Conservation (phyloP, 2,888 invertebrate genomes). For the Pristionchus japonicus region DNA sequence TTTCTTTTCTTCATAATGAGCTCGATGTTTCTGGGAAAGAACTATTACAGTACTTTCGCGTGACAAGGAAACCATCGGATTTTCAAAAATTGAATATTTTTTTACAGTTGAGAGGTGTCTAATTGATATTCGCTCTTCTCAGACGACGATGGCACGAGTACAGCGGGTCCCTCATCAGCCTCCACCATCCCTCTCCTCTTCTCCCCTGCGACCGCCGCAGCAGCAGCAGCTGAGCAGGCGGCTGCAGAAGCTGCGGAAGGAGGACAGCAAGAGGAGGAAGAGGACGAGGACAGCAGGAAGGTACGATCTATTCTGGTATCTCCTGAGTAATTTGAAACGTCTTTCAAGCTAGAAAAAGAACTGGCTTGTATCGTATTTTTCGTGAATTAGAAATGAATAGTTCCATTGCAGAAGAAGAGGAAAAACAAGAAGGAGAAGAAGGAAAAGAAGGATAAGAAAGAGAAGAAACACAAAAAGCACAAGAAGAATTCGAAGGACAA, state of each 20-base stretch:
- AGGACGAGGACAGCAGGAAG: neutral
- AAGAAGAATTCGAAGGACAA: conserved; percentile 11
- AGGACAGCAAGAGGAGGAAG: too few relatives aligned
- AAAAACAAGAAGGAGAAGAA: conserved; percentile 40
- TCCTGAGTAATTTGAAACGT: too few relatives aligned
- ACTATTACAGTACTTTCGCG: too few relatives aligned
- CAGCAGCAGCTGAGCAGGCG: neutral
- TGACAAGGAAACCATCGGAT: too few relatives aligned
- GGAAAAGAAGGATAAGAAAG: conserved; percentile 15
- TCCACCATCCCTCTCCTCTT: conserved; percentile 8
- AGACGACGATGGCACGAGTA: conserved; percentile 32
- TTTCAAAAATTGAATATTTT: too few relatives aligned
- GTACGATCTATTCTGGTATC: too few relatives aligned
- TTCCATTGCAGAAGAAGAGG: conserved; percentile 18
- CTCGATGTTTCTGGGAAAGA: too few relatives aligned
- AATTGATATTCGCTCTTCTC: too few relatives aligned
- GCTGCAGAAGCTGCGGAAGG: neutral
- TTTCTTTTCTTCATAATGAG: too few relatives aligned
- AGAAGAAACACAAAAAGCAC: conserved; percentile 37
- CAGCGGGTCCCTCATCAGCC: conserved; percentile 16
- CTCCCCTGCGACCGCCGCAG: conserved; percentile 4
- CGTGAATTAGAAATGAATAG: neutral
- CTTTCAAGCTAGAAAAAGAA: too few relatives aligned
- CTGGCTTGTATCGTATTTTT: neutral
- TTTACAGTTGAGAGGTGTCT: too few relatives aligned